Percentiles rank a stretch among this genome's conserved stretches.
Evolutionary conservation across 1,140 invertebrate species (phyloP).

Genomic region (Drosophila melanogaster): DNA sequence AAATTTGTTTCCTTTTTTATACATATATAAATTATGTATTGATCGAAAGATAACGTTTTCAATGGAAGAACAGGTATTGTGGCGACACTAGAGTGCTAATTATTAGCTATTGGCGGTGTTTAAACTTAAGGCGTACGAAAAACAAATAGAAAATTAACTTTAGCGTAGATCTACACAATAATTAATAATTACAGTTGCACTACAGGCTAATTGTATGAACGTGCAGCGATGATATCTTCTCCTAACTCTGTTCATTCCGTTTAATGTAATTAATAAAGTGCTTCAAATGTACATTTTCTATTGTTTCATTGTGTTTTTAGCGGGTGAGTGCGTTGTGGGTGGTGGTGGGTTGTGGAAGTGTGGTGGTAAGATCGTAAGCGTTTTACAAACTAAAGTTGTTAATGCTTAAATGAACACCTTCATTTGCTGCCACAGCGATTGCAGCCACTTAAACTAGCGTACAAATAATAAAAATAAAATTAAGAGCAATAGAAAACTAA

Average conservation of each 20-base stretch:
- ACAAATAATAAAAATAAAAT: conserved; percentile 46
- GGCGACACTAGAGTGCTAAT: conserved; percentile 81
- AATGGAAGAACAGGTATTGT: conserved; percentile 82
- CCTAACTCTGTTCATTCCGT: conserved; percentile 16
- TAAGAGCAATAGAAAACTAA: conserved; percentile 54
- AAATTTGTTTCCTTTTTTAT: conserved; percentile 66
- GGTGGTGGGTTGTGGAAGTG: background rate
- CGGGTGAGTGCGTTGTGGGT: background rate
- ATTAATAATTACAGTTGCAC: conserved; percentile 64
- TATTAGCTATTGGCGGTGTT: conserved; percentile 82
- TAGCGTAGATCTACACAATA: conserved; percentile 62
- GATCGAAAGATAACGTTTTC: conserved; percentile 71
- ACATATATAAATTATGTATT: conserved; percentile 57
- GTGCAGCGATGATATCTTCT: conserved; percentile 31
- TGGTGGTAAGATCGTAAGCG: conserved; percentile 26
- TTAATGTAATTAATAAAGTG: conserved; percentile 58
- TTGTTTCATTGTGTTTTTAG: conserved; percentile 22
- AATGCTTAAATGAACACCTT: conserved; percentile 73
- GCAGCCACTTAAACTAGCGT: conserved; percentile 38
- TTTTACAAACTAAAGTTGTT: conserved; percentile 43
- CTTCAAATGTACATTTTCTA: conserved; percentile 63
- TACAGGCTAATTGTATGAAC: conserved; percentile 53
- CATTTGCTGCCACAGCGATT: conserved; percentile 32
- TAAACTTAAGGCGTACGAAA: conserved; percentile 73
- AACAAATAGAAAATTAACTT: conserved; percentile 66